Evolutionary conservation across 2,113 vertebrate species (phyloP).

Genomic region (Benthochromis sp.): DNA sequence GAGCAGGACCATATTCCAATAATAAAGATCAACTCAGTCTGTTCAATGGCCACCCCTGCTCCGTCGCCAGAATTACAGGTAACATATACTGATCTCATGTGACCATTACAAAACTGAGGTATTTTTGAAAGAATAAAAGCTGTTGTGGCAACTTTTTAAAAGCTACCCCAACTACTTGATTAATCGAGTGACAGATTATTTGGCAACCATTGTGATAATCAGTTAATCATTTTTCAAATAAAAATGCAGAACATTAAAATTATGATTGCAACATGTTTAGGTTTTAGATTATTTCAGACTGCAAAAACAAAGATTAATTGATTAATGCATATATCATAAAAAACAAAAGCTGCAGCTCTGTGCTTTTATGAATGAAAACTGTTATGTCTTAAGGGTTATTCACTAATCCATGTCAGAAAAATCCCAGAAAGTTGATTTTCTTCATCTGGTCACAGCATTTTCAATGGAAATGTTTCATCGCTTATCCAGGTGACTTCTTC

Average conservation of each 20-base stretch:
- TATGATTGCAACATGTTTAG: not conserved
- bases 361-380: not conserved
- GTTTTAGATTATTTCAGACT: not conserved
- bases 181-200: not conserved
- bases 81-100: not conserved
- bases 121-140: not conserved
- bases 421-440: not conserved
- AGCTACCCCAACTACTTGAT: not conserved
- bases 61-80: not conserved
- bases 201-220: not conserved
- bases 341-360: not conserved
- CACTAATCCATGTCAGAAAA: not conserved
- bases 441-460: not conserved
- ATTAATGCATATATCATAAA: not conserved
- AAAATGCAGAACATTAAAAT: not conserved
- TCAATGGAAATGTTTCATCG: not conserved
- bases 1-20: conserved; percentile 66
- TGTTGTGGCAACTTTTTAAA: not conserved
- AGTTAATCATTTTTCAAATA: not conserved
- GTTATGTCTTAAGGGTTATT: not conserved
- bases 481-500: not conserved
- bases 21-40: conserved; percentile 70
- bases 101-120: not conserved
- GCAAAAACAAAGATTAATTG: not conserved
- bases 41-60: conserved; percentile 54